These are phyloP conservation scores for Microtus oregoni DNA, from an alignment of 2,113 vertebrate species.

Conservation along the genomic window DNA sequence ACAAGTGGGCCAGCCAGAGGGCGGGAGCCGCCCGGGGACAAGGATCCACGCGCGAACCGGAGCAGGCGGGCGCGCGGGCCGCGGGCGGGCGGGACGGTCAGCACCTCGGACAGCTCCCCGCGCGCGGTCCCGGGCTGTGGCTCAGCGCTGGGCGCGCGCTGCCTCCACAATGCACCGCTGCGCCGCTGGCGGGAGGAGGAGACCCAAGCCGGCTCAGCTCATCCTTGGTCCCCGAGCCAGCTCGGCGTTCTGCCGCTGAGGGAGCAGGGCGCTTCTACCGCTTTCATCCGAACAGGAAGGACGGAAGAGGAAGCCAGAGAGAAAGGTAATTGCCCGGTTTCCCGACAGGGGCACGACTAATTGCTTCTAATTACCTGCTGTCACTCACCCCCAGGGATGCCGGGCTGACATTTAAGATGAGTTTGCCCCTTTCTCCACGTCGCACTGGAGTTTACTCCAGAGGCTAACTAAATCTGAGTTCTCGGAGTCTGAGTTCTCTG, in stretches of 20 bases:
- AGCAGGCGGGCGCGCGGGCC: not conserved
- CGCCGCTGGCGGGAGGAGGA: slow-evolving; percentile 67
- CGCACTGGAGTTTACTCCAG: slow-evolving; percentile 11
- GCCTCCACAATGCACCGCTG: slow-evolving; percentile 83
- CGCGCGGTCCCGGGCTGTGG: slow-evolving; percentile 28
- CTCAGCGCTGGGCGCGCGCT: slow-evolving; percentile 68
- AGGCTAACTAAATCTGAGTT: not conserved
- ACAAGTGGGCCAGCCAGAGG: not conserved
- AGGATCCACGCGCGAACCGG: not conserved
- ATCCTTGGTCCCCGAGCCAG: slow-evolving; percentile 66
- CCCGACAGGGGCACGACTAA: slow-evolving; percentile 85
- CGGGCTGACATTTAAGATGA: slow-evolving; percentile 82
- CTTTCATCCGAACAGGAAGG: slow-evolving; percentile 40
- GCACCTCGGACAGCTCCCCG: slow-evolving; percentile 81
- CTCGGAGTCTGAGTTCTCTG: not conserved
- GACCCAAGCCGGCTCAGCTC: slow-evolving; percentile 46
- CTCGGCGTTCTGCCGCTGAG: slow-evolving; percentile 4
- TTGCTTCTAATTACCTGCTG: slow-evolving; percentile 84
- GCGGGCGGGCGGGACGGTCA: slow-evolving; percentile 40
- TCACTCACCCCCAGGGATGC: slow-evolving; percentile 57
- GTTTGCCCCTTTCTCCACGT: not conserved
- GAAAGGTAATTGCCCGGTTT: slow-evolving; percentile 65
- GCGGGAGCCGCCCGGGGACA: not conserved
- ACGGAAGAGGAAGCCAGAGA: slow-evolving; percentile 60
- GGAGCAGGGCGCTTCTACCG: slow-evolving; percentile 27